A percentile compares a stretch with the other conserved stretches of the same genome.
These are phyloP conservation scores for Cerastis rubricosa DNA, from an alignment of 2,888 invertebrate genomes.

Conservation along the genomic window DNA sequence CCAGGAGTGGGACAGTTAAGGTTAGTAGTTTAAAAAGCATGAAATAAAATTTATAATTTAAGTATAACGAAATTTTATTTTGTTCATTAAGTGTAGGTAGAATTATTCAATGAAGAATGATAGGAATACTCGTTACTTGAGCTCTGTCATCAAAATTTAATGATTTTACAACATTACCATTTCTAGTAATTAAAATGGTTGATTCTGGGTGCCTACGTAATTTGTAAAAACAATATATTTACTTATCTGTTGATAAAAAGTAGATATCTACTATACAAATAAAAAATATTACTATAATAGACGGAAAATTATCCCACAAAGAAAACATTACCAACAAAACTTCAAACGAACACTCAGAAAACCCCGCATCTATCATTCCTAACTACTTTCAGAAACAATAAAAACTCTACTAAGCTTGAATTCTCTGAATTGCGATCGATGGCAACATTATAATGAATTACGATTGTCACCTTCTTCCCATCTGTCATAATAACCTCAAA, in stretches of 20 bases:
- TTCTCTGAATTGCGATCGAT: constrained; percentile 67
- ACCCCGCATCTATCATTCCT: constrained; percentile 45
- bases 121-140: too few relatives aligned
- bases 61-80: too few relatives aligned
- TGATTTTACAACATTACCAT: not conserved
- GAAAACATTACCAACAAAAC: constrained; percentile 29
- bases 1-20: too few relatives aligned
- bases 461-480: constrained; percentile 69
- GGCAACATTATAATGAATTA: constrained; percentile 73
- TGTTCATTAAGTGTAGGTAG: too few relatives aligned
- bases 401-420: constrained; percentile 60
- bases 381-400: constrained; percentile 61
- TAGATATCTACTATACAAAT: too few relatives aligned
- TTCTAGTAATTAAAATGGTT: not conserved
- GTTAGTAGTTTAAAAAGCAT: too few relatives aligned
- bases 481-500: constrained; percentile 75
- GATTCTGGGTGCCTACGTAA: too few relatives aligned
- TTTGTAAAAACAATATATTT: too few relatives aligned
- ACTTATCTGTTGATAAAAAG: too few relatives aligned
- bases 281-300: constrained; percentile 5
- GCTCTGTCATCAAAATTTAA: too few relatives aligned
- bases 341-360: constrained; percentile 34
- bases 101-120: not conserved
- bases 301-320: constrained; percentile 19
- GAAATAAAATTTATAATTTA: too few relatives aligned